A percentile compares a stretch with the other conserved stretches of the same genome.
These are phyloP conservation scores for Drosophila mettleri DNA, from an alignment of 2,888 invertebrate genomes.

Conservation along the genomic window DNA sequence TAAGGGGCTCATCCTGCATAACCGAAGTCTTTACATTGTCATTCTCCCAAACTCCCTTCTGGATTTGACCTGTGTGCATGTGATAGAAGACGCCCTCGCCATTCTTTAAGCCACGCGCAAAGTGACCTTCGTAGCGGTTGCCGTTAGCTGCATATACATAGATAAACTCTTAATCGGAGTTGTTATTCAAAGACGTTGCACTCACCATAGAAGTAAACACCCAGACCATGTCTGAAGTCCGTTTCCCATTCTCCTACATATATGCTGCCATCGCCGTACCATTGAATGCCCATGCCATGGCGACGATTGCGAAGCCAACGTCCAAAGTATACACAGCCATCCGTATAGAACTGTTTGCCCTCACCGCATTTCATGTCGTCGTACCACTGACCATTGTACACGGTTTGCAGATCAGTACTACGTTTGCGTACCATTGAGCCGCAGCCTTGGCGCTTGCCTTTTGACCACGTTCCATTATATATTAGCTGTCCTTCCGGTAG, in stretches of 20 bases:
- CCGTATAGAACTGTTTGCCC: conserved; percentile 82
- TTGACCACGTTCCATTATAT: conserved; percentile 82
- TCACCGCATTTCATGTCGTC: conserved; percentile 81
- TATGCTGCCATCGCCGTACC: conserved; percentile 78
- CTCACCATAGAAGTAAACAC: conserved; percentile 80
- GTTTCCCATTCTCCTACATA: conserved; percentile 84
- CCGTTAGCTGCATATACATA: conserved; percentile 73
- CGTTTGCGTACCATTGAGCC: conserved; percentile 78
- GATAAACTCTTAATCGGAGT: not conserved
- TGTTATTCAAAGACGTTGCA: not conserved
- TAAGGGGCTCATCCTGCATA: conserved; percentile 75
- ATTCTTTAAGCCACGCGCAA: conserved; percentile 81
- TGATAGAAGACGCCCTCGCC: conserved; percentile 84
- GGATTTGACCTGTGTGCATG: conserved; percentile 82
- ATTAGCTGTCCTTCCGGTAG: conserved; percentile 66
- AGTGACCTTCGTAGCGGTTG: conserved; percentile 84
- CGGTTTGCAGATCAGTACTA: conserved; percentile 66
- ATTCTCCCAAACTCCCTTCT: conserved; percentile 83
- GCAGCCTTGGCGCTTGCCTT: conserved; percentile 78
- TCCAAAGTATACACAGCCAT: conserved; percentile 81
- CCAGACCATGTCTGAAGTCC: conserved; percentile 80
- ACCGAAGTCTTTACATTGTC: conserved; percentile 79
- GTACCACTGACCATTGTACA: conserved; percentile 82
- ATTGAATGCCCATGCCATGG: conserved; percentile 82
- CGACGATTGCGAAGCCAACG: conserved; percentile 80